Evolutionary conservation across 2,888 invertebrate genomes (phyloP), one percentile per base, ranked within the genome.

Genomic region (Molorchus minor): DNA sequence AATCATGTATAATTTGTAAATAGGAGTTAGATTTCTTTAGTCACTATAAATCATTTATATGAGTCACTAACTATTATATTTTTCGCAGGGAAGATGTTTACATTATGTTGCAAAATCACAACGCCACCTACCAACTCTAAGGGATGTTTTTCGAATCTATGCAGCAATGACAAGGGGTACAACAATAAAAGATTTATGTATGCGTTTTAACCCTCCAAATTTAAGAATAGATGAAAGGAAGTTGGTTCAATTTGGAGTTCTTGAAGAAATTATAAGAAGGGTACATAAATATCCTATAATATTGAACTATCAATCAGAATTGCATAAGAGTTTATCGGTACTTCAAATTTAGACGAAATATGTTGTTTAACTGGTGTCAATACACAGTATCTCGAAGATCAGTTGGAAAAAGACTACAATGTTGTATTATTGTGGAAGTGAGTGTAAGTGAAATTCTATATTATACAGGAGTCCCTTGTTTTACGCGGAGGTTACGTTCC

Each of bases 321-420:
- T 89, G 30, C 85, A 87, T 83, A 86, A 47, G 84, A 91, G 72
- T 92, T 95, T 75, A 92, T 91, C 40, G 96, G 96, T 0, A 82
- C 85, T 0, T 88, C 90, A 63, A 92, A 90, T 77, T 86, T 91
- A 56, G 96, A 97, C 81, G 94, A 96, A 80, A 95, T 97, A 71
- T 96, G 96, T 80, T 93, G 94, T 76, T 86, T 90, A 57, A 90
- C 92, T 7, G 89, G 90, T 12, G 84, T 93, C 38, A 89, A 89
- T 54, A 84, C 89, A 3, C 87, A 87, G 36, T 88, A 91, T 61
- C 84, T 95, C 49, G 93, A 94, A 73, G 90, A 91, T 69, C 87
- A 92, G 62, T 87, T 95, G 13, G 94, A 94, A 71, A 87, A 88
- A 60, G 94, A 95, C 81, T 87, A 92, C 20, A 91, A 90, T 80